Conservation (phyloP, 2,888 invertebrate species). For the Ormyrus pomaceus region DNA sequence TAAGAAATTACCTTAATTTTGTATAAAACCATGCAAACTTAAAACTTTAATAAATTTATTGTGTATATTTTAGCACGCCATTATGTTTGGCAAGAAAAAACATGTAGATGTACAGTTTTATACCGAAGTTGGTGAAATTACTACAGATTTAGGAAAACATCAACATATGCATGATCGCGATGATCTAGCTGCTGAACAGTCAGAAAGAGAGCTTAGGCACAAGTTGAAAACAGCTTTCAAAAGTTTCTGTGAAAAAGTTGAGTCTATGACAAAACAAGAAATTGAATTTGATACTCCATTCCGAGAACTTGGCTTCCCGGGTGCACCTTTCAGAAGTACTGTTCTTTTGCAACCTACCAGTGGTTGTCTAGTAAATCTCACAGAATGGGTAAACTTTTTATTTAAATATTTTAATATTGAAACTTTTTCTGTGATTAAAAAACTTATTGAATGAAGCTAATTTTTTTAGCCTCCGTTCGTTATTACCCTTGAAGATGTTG, state of each 20-base stretch:
- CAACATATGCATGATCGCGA: constrained; percentile 99
- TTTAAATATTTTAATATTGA: not conserved
- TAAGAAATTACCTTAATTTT: constrained; percentile 64
- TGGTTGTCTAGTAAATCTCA: constrained; percentile 97
- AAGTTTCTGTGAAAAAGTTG: constrained; percentile 98
- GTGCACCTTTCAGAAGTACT: constrained; percentile 97
- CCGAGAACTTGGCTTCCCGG: constrained; percentile 97
- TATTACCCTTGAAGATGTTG: constrained; percentile 97
- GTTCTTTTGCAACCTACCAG: constrained; percentile 98
- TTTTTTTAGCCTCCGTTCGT: constrained; percentile 92
- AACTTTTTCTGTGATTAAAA: no score
- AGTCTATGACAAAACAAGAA: constrained; percentile 95
- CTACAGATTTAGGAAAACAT: constrained; percentile 99
- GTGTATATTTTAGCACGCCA: constrained; percentile 85
- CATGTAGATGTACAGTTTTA: constrained; percentile 99
- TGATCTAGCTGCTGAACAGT: constrained; percentile 98
- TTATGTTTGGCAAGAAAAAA: constrained; percentile 99
- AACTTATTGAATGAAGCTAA: no score
- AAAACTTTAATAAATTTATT: constrained; percentile 2
- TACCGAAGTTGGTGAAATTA: constrained; percentile 99
- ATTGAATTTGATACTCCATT: constrained; percentile 99
- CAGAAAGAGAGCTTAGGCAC: constrained; percentile 96
- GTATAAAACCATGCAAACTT: not conserved
- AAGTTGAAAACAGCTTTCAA: constrained; percentile 98
- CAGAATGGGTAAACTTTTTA: constrained; percentile 87